Base-by-base conservation (phyloP, 2,113 vertebrate species). In the Sinocyclocheilus maitianheensis region DNA sequence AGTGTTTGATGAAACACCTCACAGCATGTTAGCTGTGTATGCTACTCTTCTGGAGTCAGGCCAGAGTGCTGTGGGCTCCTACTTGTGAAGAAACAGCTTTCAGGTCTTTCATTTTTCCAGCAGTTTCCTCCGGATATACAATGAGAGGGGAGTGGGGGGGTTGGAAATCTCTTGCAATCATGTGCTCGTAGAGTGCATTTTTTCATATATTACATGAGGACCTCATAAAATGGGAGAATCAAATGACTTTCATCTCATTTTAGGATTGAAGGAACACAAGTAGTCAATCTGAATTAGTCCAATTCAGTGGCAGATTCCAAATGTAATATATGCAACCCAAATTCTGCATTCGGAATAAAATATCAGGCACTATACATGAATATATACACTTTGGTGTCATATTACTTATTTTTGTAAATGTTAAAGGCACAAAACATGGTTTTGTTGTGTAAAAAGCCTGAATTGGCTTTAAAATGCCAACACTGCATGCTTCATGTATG, bases 81-180 rank as follows among this genome's bases (percentile, higher is more conserved):
- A 62, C 80, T 75, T 78, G 80, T 72, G 85, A 80, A 76, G 53
- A 88, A 86, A 82, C 77, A 16, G 40, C 72, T 30, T 80, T 72
- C 87, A 82, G 53, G 74, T 75, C 75, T 81, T 71, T 88, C 60
- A 85, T 88, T 87, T 77, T 83, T 53, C 74, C 80, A 78, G 62
- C 58, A 87, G 84, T 81, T 85, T 87, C 85, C 78, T 87, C 81
- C 51, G 63, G 89, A 90, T 81, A 65, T 86, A 51, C 63, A 77
- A 34, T 72, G 82, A 65, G 37, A 83, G 58, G 26, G 55, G 34
- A 26, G 30, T 20, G 12, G 67, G 34, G 81, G 60, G 10, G 76
- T 22, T 7, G 63, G 34, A 48, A 62, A 80, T 81, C 43, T 84
- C 18, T 71, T 77, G 26, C 79, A 40, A 84, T 34, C 37, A 63